Base-by-base conservation (phyloP, 1,140 invertebrate genomes). In the Phenacoccus solenopsis region DNA sequence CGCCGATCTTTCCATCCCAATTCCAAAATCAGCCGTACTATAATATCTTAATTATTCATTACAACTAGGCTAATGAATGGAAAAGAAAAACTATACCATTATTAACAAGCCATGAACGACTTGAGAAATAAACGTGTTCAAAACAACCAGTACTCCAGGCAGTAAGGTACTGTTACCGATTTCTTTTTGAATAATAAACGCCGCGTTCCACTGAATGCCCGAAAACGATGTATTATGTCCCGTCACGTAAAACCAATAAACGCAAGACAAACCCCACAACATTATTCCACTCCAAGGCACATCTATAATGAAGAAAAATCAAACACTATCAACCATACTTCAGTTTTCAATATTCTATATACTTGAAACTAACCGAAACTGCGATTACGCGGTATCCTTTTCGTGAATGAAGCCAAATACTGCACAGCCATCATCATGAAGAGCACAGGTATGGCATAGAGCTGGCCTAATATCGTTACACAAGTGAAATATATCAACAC, bases 221-320 rank as follows among this genome's bases (percentile, higher is more conserved):
- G 92, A 85, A 71, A 98, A 86, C 0, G 92, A 89, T 1, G 93
- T 84, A 78, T 97, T 94, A 80, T 98, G 95, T 1, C 94, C 94
- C 64, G 92, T 93, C 0, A 85, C 88, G 78, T 93, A 98, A 81
- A 97, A 98, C 74, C 88, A 89, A 76, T 91, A 90, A 64, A 88
- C 86, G 0, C 87, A 86, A 38, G 93, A 77, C 25, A 91, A 76
- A 49, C 86, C 85, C 90, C 90, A 93, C 69, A 85, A 80, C 38
- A 88, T 78, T 7, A 87, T 80, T 38, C 77, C 74, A 20, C 81
- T 79, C 76, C 81, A 84, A 1, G 85, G 82, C 67, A 86, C 80
- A 32, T 80, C 75, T 16, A 86, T 75, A n/a, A n/a, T n/a, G n/a
- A n/a, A n/a, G n/a, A n/a, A n/a, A n/a, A n/a, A n/a, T n/a, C n/a